A percentile compares a stretch with the other conserved stretches of the same genome.
Conservation (phyloP, 2,888 invertebrate species). For the Carterocephalus palaemon region DNA sequence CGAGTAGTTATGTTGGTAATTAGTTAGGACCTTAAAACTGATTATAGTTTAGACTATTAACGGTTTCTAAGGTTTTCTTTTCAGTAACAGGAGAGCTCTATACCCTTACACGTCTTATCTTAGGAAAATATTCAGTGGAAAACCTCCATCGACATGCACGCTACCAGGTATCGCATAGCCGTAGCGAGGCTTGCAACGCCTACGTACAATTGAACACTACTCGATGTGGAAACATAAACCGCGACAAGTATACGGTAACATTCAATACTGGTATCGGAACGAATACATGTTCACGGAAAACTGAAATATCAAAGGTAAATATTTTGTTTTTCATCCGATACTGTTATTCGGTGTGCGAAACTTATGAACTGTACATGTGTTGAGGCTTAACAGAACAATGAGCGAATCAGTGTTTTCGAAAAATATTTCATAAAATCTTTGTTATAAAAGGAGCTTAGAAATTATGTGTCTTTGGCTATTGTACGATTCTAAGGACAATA, state of each 20-base stretch:
- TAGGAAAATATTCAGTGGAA: too few relatives aligned
- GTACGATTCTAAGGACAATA: too few relatives aligned
- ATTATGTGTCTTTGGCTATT: too few relatives aligned
- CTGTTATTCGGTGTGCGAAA: constrained; percentile 17
- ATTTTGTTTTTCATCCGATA: constrained; percentile 31
- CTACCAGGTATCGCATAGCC: not conserved
- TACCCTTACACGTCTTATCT: too few relatives aligned
- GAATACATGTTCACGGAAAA: constrained; percentile 29
- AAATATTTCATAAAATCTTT: constrained; percentile 1
- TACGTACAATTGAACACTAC: constrained; percentile 68
- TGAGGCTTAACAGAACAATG: constrained; percentile 13
- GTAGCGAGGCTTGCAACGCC: constrained; percentile 21
- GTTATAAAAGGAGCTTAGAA: too few relatives aligned
- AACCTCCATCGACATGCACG: too few relatives aligned
- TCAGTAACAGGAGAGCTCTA: too few relatives aligned
- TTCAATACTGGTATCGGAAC: constrained; percentile 26
- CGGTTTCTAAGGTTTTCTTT: too few relatives aligned
- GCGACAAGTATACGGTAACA: constrained; percentile 44
- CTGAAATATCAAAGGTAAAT: constrained; percentile 31
- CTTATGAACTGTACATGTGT: constrained; percentile 5
- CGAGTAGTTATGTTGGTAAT: too few relatives aligned
- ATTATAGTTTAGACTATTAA: too few relatives aligned
- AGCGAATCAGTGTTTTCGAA: constrained; percentile 7
- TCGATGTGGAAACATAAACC: constrained; percentile 69
- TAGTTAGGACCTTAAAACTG: too few relatives aligned